These are phyloP conservation scores for Panthera uncia DNA, from an alignment of 2,113 vertebrate genomes.

Conservation along the genomic window DNA sequence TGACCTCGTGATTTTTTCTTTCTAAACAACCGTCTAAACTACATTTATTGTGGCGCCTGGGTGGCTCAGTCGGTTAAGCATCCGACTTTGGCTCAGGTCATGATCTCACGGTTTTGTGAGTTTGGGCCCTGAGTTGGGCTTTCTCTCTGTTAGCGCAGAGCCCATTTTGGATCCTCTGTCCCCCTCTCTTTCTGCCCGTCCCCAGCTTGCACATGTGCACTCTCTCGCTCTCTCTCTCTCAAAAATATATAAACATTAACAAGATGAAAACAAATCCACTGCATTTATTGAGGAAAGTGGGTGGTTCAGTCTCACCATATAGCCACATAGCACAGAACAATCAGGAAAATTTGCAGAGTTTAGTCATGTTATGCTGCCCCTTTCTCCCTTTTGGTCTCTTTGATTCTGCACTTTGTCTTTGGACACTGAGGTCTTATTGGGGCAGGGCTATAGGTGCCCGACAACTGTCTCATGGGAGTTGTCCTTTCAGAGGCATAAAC, in stretches of 20 bases:
- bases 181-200: no score
- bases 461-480: neutral
- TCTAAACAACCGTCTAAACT: neutral
- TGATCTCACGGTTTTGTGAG: no score
- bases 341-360: neutral
- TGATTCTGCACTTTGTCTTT: neutral
- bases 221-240: no score
- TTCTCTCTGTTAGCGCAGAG: no score
- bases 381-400: neutral
- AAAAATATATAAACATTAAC: no score
- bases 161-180: no score
- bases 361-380: accelerated
- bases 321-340: neutral
- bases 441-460: neutral
- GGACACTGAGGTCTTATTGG: neutral
- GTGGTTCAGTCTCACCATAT: neutral
- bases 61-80: no score
- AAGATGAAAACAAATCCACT: neutral
- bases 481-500: neutral
- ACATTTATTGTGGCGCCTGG: neutral
- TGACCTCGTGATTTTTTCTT: neutral
- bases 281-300: neutral
- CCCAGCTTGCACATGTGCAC: no score
- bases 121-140: no score
- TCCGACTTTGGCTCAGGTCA: no score